phyloP scores from a whole-genome alignment of 2,797 vertebrate genomes.

The Anguilla megastoma region DNA sequence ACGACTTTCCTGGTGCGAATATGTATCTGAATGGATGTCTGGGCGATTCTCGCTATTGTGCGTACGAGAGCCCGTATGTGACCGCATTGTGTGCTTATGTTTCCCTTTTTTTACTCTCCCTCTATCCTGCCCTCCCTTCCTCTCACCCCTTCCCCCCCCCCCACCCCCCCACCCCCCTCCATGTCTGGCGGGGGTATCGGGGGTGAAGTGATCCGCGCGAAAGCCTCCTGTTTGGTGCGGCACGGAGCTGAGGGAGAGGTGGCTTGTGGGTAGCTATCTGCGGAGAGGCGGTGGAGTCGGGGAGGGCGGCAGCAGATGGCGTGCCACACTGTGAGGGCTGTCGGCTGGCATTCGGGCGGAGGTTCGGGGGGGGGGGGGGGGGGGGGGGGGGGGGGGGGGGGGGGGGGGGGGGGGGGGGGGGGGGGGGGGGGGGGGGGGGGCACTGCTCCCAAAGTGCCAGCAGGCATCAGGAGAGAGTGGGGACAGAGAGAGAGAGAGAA shows the following conservation, averaged over 20 bases:
- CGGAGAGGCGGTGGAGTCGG: slow-evolving; percentile 61
- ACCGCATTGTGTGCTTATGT: slow-evolving; percentile 33
- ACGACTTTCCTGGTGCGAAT: neutral
- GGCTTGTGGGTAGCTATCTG: slow-evolving; percentile 77
- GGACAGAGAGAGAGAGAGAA: slow-evolving; percentile 45
- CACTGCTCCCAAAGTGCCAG: slow-evolving; percentile 72
- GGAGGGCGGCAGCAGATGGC: slow-evolving; percentile 74
- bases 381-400: slow-evolving; percentile 35
- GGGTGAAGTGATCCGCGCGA: slow-evolving; percentile 76
- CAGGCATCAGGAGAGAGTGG: slow-evolving; percentile 65
- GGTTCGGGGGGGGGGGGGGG: slow-evolving; percentile 27
- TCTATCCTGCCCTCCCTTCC: slow-evolving; percentile 41
- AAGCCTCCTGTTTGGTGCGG: slow-evolving; percentile 73
- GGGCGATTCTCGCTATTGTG: slow-evolving; percentile 38
- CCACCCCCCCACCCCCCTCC: slow-evolving; percentile 49
- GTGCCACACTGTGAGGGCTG: slow-evolving; percentile 74
- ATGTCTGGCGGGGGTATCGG: slow-evolving; percentile 68
- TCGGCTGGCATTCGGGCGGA: slow-evolving; percentile 75
- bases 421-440: slow-evolving; percentile 57
- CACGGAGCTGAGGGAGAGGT: slow-evolving; percentile 66
- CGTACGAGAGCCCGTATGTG: neutral
- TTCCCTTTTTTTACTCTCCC: slow-evolving; percentile 43
- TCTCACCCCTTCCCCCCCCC: slow-evolving; percentile 9
- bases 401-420: slow-evolving; percentile 51
- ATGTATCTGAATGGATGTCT: slow-evolving; percentile 32